Percentiles rank a stretch among this genome's conserved stretches.
Conservation (phyloP, 2,113 vertebrate species). For the Cololabis saira region DNA sequence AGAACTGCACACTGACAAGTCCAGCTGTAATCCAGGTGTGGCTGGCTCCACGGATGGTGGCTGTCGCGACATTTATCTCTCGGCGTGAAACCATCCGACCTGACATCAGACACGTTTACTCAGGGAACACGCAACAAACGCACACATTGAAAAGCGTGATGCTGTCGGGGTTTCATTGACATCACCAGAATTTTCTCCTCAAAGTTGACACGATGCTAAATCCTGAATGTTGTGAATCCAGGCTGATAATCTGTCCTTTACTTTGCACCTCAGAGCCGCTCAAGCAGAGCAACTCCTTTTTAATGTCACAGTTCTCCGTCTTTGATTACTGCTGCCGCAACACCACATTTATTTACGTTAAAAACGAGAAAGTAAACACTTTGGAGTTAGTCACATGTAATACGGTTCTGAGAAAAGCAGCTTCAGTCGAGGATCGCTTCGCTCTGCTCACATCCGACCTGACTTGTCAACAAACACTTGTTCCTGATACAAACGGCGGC, state of each 20-base stretch:
- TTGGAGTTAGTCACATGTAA: not conserved
- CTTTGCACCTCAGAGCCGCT: not conserved
- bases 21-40: too few relatives aligned
- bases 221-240: too few relatives aligned
- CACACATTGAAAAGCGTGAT: too few relatives aligned
- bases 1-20: too few relatives aligned
- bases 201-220: too few relatives aligned
- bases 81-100: too few relatives aligned
- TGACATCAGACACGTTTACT: too few relatives aligned
- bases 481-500: slow-evolving; percentile 35
- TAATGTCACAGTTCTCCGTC: not conserved
- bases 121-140: too few relatives aligned
- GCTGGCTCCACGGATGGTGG: too few relatives aligned
- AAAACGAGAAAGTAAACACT: slow-evolving; percentile 10
- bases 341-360: not conserved
- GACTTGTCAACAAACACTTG: slow-evolving; percentile 52
- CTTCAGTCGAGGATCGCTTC: slow-evolving; percentile 31
- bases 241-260: not conserved
- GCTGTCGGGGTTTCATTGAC: too few relatives aligned
- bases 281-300: not conserved
- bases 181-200: too few relatives aligned
- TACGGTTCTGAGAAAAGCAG: slow-evolving; percentile 34
- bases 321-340: not conserved
- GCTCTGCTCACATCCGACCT: slow-evolving; percentile 49
- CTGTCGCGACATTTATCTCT: too few relatives aligned